Evolutionary conservation across 2,888 invertebrate genomes (phyloP).

Genomic region (Aphodius sticticus): DNA sequence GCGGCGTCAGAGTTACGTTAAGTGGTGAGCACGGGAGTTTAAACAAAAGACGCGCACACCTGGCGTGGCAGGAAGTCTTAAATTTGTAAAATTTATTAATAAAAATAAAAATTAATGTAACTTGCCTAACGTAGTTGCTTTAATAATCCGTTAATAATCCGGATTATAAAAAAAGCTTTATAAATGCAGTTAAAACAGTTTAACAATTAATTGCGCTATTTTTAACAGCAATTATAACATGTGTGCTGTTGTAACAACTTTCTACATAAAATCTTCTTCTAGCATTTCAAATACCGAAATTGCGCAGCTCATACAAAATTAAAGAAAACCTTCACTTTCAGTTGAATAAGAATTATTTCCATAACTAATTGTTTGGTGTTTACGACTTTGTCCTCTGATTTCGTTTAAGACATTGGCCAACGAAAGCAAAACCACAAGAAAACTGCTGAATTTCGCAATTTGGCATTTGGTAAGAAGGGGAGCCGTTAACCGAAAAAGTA

Average conservation of each 20-base stretch:
- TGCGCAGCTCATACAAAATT: neutral
- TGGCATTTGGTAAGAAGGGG: neutral
- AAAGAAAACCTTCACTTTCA: neutral
- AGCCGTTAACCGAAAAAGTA: neutral
- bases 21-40: no score
- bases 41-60: no score
- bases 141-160: no score
- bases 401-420: neutral
- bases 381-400: neutral
- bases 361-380: neutral
- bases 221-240: no score
- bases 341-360: neutral
- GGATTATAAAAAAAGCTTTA: no score
- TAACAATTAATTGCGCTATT: no score
- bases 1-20: no score
- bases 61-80: no score
- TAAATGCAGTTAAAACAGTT: no score
- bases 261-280: neutral
- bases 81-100: no score
- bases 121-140: no score
- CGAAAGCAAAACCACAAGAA: neutral
- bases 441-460: neutral
- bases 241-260: neutral
- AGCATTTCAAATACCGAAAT: neutral
- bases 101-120: no score